phyloP scores from a whole-genome alignment of 2,797 vertebrate genomes.

The Chromis chromis region DNA sequence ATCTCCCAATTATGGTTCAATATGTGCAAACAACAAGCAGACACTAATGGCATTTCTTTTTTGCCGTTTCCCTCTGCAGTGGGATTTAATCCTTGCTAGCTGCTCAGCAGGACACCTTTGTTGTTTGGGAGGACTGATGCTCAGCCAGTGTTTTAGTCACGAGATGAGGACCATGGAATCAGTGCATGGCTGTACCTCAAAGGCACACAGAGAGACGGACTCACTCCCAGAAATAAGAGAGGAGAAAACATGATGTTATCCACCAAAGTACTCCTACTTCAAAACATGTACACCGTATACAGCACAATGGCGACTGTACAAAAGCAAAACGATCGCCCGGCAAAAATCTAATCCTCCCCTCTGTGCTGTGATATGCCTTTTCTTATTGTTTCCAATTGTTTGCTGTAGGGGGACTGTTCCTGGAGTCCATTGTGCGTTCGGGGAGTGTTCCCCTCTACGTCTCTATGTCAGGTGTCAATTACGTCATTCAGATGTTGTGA shows the following conservation, averaged over 20 bases:
- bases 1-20: constrained; percentile 16
- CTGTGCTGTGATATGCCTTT: constrained; percentile 60
- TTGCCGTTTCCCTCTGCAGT: background rate
- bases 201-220: constrained; percentile 28
- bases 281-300: constrained; percentile 61
- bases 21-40: constrained; percentile 39
- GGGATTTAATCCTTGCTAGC: constrained; percentile 37
- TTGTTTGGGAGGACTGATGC: constrained; percentile 39
- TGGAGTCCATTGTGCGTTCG: constrained; percentile 61
- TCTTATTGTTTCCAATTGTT: constrained; percentile 69
- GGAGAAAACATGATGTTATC: constrained; percentile 59
- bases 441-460: constrained; percentile 58
- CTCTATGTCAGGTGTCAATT: constrained; percentile 75
- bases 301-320: constrained; percentile 53
- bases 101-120: constrained; percentile 37
- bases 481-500: constrained; percentile 73
- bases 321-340: constrained; percentile 59
- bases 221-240: constrained; percentile 54
- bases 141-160: constrained; percentile 47
- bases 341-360: constrained; percentile 65
- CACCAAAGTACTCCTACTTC: constrained; percentile 57
- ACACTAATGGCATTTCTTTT: constrained; percentile 10
- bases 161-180: constrained; percentile 41
- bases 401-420: constrained; percentile 65
- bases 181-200: constrained; percentile 39